phyloP scores from a whole-genome alignment of 2,888 invertebrate genomes.

The Proisotoma minuta region DNA sequence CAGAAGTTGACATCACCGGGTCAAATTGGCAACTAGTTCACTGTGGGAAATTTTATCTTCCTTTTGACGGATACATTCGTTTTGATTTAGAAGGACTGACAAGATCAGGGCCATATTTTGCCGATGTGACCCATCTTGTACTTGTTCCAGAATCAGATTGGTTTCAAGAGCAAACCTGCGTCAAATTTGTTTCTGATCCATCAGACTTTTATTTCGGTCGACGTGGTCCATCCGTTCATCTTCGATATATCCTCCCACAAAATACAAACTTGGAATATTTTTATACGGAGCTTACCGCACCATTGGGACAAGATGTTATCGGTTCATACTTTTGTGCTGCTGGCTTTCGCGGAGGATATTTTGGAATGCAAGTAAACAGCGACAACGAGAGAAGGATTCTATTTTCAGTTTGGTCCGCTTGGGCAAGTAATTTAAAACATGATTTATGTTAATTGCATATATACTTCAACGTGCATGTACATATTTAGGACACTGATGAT shows the following conservation, averaged over 20 bases:
- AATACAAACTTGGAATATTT: slow-evolving; percentile 31
- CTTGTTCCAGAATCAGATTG: slow-evolving; percentile 11
- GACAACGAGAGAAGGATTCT: slow-evolving; percentile 33
- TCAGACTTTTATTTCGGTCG: slow-evolving; percentile 41
- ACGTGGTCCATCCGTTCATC: slow-evolving; percentile 42
- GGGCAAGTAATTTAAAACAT: too few relatives aligned
- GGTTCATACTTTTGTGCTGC: slow-evolving; percentile 42
- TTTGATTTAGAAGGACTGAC: slow-evolving; percentile 37
- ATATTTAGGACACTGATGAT: slow-evolving; percentile 34
- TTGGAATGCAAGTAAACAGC: slow-evolving; percentile 43
- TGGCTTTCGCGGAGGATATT: slow-evolving; percentile 41
- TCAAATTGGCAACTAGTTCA: slow-evolving; percentile 29
- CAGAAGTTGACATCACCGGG: slow-evolving; percentile 26
- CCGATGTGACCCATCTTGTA: slow-evolving; percentile 18
- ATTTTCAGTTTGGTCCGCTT: slow-evolving; percentile 44
- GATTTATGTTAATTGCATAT: too few relatives aligned
- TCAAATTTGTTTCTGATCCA: slow-evolving; percentile 23
- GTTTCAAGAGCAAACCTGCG: slow-evolving; percentile 5
- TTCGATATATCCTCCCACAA: slow-evolving; percentile 24
- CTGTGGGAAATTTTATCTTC: slow-evolving; percentile 32
- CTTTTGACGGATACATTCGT: slow-evolving; percentile 29
- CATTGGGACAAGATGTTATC: slow-evolving; percentile 30
- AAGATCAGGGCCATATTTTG: slow-evolving; percentile 7
- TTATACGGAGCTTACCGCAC: slow-evolving; percentile 41
- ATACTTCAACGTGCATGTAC: too few relatives aligned